Percentiles rank a stretch among this genome's conserved stretches.
These are phyloP conservation scores for Hirtodrosophila cameraria DNA, from an alignment of 2,888 invertebrate genomes.

Conservation along the genomic window DNA sequence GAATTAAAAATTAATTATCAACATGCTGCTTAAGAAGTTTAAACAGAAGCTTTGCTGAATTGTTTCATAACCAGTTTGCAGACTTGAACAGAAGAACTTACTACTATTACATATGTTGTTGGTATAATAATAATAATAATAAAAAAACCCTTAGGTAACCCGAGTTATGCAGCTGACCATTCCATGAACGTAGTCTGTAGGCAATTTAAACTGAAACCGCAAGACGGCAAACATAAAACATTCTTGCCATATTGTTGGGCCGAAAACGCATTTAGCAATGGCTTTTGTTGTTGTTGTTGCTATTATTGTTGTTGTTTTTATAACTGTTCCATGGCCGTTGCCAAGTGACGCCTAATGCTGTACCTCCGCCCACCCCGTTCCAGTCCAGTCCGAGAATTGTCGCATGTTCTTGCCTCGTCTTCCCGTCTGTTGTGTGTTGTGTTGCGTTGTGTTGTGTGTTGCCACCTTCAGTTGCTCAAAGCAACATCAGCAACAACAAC, in stretches of 20 bases:
- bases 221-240: conserved; percentile 51
- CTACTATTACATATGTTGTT: too few species aligned
- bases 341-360: conserved; percentile 15
- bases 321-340: conserved; percentile 34
- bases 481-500: conserved; percentile 28
- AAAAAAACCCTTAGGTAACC: conserved; percentile 26
- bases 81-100: too few species aligned
- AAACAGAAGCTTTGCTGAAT: too few species aligned
- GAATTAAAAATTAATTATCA: too few species aligned
- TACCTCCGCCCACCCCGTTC: background rate
- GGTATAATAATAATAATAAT: too few species aligned
- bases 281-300: background rate
- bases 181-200: too few species aligned
- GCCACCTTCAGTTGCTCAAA: background rate
- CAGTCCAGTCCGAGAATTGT: conserved; percentile 55
- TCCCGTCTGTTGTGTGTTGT: too few species aligned
- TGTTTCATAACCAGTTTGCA: too few species aligned
- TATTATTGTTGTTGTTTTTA: conserved; percentile 1
- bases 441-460: conserved; percentile 7
- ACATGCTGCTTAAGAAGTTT: too few species aligned
- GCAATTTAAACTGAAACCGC: conserved; percentile 42
- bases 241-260: conserved; percentile 36
- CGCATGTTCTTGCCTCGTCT: conserved; percentile 45
- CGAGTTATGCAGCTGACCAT: conserved; percentile 40
- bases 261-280: conserved; percentile 26